A percentile compares a stretch with the other conserved stretches of the same genome.
phyloP scores from a whole-genome alignment of 2,797 vertebrate genomes.

The Fistularia tabacaria region DNA sequence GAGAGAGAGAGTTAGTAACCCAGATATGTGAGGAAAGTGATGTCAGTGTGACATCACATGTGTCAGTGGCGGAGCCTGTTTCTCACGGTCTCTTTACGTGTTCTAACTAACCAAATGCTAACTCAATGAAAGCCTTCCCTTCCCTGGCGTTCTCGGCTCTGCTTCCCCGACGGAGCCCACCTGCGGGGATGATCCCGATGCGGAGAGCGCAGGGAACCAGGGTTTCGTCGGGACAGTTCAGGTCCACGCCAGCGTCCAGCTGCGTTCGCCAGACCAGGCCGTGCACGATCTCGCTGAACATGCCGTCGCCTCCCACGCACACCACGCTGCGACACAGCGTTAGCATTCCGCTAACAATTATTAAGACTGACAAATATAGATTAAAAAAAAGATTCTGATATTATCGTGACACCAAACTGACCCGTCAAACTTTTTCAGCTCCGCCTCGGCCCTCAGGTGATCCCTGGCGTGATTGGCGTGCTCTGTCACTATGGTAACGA shows the following conservation, averaged over 20 bases:
- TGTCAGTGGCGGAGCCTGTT: too few species aligned
- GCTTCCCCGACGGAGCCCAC: constrained; percentile 50
- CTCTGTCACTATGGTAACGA: constrained; percentile 83
- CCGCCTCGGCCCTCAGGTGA: constrained; percentile 79
- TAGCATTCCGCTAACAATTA: too few species aligned
- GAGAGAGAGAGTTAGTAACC: too few species aligned
- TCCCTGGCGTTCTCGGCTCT: too few species aligned
- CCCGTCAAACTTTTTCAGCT: constrained; percentile 89
- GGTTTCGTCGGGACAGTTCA: constrained; percentile 74
- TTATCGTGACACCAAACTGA: constrained; percentile 64
- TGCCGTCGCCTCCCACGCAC: constrained; percentile 94
- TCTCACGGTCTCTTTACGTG: too few species aligned
- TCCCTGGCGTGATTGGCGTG: constrained; percentile 89
- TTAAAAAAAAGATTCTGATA: too few species aligned
- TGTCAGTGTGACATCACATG: too few species aligned
- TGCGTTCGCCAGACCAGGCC: constrained; percentile 88
- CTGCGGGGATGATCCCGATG: constrained; percentile 94
- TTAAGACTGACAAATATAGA: too few species aligned
- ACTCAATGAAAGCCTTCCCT: too few species aligned
- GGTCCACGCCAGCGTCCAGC: constrained; percentile 78
- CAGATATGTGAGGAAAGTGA: too few species aligned
- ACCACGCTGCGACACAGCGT: constrained; percentile 77
- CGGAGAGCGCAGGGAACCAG: constrained; percentile 82
- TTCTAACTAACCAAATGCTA: too few species aligned
- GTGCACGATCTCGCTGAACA: constrained; percentile 95